A percentile compares a stretch with the other conserved stretches of the same genome.
Conservation (phyloP, 2,888 invertebrate species). For the Thymelicus acteon region DNA sequence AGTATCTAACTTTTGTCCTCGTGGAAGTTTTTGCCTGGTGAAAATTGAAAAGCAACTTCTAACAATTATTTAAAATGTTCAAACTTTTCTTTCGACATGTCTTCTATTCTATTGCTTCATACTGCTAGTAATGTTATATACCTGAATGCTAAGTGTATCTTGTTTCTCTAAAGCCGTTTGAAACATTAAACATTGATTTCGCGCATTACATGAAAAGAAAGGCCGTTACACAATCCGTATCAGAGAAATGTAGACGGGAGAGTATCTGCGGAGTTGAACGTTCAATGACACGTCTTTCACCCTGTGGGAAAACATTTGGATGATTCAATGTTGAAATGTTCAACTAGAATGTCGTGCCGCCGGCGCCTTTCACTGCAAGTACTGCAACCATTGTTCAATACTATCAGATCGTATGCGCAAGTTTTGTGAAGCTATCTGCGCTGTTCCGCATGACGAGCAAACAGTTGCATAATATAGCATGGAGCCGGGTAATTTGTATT, state of each 20-base stretch:
- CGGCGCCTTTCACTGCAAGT: conserved; percentile 25
- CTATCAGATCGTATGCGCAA: conserved; percentile 29
- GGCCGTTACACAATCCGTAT: conserved; percentile 5
- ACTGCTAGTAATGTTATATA: not conserved
- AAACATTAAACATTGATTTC: not conserved
- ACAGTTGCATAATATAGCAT: conserved; percentile 16
- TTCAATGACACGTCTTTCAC: conserved; percentile 20
- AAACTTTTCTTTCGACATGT: too few species aligned
- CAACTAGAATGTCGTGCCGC: conserved; percentile 16
- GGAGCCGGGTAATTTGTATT: not conserved
- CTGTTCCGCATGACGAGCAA: conserved; percentile 10
- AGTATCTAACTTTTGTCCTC: too few species aligned
- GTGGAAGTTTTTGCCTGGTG: too few species aligned
- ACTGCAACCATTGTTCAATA: conserved; percentile 26
- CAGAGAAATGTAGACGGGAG: conserved; percentile 8
- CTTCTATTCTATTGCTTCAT: too few species aligned
- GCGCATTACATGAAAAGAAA: conserved; percentile 7
- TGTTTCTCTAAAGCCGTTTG: not conserved
- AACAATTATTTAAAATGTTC: too few species aligned
- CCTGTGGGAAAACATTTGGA: conserved; percentile 19
- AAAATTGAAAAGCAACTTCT: too few species aligned
- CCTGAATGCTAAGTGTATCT: not conserved
- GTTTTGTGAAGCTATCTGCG: conserved; percentile 17
- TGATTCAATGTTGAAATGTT: conserved; percentile 7
- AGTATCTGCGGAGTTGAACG: not conserved